These are phyloP conservation scores for Chymomyza costata DNA, from an alignment of 1,140 invertebrate genomes.

Conservation along the genomic window DNA sequence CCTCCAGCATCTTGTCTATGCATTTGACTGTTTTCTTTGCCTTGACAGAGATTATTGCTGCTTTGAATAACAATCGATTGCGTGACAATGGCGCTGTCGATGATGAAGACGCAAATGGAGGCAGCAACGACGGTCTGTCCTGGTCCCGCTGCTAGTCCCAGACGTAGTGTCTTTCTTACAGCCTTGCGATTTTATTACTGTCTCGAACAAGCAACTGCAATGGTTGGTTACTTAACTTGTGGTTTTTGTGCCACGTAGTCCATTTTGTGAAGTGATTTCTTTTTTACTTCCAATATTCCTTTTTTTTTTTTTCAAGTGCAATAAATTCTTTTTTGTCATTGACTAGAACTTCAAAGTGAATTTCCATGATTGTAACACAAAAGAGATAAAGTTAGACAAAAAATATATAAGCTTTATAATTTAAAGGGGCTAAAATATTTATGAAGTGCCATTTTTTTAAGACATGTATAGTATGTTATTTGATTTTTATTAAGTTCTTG, in stretches of 20 bases:
- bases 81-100: constrained; percentile 49
- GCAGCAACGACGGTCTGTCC: constrained; percentile 16
- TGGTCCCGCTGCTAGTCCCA: background rate
- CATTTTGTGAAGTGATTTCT: constrained; percentile 10
- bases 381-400: background rate
- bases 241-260: constrained; percentile 11
- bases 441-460: too few species aligned
- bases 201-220: constrained; percentile 31
- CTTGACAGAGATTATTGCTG: constrained; percentile 67
- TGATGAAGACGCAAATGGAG: constrained; percentile 42
- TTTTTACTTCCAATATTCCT: too few species aligned
- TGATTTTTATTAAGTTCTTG: too few species aligned
- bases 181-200: constrained; percentile 62
- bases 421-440: too few species aligned
- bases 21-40: constrained; percentile 20
- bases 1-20: constrained; percentile 22
- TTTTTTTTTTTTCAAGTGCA: constrained; percentile 18
- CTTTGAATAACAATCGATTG: constrained; percentile 73
- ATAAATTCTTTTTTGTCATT: constrained; percentile 54
- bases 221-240: constrained; percentile 25
- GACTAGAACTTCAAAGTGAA: constrained; percentile 47
- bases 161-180: constrained; percentile 23
- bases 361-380: constrained; percentile 38
- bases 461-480: too few species aligned
- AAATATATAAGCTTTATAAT: too few species aligned